Evolutionary conservation across 2,888 invertebrate species (phyloP).

Genomic region (Schizaphis graminum): DNA sequence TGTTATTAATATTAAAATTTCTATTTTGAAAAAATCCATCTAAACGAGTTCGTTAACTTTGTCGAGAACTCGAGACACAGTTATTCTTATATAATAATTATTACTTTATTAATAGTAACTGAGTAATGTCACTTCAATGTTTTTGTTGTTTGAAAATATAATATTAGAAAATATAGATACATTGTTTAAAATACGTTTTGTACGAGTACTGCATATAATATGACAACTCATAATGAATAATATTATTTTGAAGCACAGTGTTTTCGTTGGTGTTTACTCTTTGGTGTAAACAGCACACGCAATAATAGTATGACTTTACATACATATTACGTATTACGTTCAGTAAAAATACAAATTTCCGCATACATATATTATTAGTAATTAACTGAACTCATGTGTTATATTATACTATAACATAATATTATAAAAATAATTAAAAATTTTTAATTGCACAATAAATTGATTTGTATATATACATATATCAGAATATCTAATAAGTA

Average conservation of each 20-base stretch:
- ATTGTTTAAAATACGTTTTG: not conserved
- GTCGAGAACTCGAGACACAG: not conserved
- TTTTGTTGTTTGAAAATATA: not conserved
- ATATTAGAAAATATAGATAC: not conserved
- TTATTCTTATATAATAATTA: not conserved
- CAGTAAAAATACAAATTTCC: not conserved
- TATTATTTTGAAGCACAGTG: not conserved
- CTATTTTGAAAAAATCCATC: not conserved
- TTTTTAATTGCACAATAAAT: not conserved
- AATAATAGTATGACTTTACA: not conserved
- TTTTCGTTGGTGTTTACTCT: not conserved
- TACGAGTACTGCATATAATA: not conserved
- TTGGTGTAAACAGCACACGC: not conserved
- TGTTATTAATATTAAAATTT: not conserved
- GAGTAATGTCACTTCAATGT: not conserved
- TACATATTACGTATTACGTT: not conserved
- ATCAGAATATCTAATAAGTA: too few species aligned
- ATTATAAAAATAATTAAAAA: not conserved
- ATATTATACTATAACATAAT: not conserved
- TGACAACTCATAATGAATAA: not conserved
- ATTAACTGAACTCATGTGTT: not conserved
- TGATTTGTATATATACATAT: too few species aligned
- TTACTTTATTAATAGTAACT: not conserved
- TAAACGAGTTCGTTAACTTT: not conserved
- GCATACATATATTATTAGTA: not conserved